Percentiles rank a stretch among this genome's conserved stretches.
Evolutionary conservation across 2,797 vertebrate genomes (phyloP).

Genomic region (Oceanodroma leucorhoa): DNA sequence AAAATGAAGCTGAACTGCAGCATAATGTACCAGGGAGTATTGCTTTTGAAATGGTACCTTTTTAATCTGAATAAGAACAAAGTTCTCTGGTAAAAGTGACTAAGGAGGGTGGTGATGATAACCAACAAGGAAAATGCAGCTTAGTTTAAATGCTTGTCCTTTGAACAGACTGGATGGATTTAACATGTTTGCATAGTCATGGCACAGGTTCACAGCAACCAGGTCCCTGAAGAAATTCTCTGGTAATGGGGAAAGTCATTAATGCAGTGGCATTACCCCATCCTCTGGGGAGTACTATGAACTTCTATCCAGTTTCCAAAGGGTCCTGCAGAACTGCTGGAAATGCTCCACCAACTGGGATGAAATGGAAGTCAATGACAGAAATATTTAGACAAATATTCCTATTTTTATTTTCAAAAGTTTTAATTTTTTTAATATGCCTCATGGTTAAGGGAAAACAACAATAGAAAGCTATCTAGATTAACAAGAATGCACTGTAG

Average conservation of each 20-base stretch:
- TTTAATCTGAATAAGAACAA: not conserved
- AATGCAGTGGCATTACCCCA: not conserved
- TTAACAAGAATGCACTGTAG: not conserved
- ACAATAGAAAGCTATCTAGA: not conserved
- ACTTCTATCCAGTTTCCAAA: not conserved
- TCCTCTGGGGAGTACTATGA: not conserved
- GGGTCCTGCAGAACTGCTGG: not conserved
- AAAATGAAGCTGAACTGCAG: not conserved
- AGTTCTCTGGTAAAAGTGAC: not conserved
- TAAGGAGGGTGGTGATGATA: not conserved
- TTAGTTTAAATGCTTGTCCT: not conserved
- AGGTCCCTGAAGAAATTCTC: not conserved
- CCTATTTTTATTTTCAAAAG: not conserved
- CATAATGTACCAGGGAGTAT: not conserved
- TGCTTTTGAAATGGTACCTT: not conserved
- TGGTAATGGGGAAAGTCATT: not conserved
- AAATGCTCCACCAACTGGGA: not conserved
- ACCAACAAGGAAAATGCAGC: not conserved
- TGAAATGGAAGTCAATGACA: not conserved
- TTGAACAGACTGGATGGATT: not conserved
- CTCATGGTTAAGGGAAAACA: not conserved
- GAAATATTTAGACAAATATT: not conserved
- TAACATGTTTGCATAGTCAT: not conserved
- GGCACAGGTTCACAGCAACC: not conserved
- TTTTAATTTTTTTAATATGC: not conserved